Conservation (phyloP, 1,140 invertebrate genomes). For the Diploscapter pachys region DNA sequence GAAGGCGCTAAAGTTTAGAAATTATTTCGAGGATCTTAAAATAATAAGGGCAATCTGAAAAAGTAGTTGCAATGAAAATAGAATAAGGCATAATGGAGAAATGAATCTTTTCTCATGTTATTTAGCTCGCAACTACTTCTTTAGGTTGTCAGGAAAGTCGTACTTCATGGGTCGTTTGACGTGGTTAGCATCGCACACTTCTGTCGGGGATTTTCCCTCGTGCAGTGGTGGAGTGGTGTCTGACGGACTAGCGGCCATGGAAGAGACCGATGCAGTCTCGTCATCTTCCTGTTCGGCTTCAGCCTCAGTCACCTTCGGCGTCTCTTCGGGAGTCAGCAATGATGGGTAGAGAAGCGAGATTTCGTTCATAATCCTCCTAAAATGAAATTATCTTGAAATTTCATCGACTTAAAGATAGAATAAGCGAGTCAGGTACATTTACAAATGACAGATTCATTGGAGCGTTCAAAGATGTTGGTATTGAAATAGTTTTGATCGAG, state of each 20-base stretch:
- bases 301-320: background rate
- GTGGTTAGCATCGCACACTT: background rate
- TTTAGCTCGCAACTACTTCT: no score
- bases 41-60: no score
- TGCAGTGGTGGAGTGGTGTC: slow-evolving; percentile 1
- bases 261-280: slow-evolving; percentile 10
- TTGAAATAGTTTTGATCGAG: background rate
- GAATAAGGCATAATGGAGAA: no score
- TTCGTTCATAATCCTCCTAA: slow-evolving; percentile 12
- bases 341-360: slow-evolving; percentile 13
- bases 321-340: background rate
- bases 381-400: background rate
- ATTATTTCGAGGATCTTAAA: no score
- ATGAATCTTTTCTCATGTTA: no score
- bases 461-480: background rate
- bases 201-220: background rate
- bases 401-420: background rate
- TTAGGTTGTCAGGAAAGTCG: no score
- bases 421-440: background rate
- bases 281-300: slow-evolving; percentile 9
- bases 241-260: background rate
- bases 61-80: no score
- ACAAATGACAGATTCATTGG: background rate
- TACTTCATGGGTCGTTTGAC: slow-evolving; percentile 17
- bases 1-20: slow-evolving; percentile 75